Base-by-base conservation (phyloP, 2,888 invertebrate genomes). In the Ormyrus pomaceus region DNA sequence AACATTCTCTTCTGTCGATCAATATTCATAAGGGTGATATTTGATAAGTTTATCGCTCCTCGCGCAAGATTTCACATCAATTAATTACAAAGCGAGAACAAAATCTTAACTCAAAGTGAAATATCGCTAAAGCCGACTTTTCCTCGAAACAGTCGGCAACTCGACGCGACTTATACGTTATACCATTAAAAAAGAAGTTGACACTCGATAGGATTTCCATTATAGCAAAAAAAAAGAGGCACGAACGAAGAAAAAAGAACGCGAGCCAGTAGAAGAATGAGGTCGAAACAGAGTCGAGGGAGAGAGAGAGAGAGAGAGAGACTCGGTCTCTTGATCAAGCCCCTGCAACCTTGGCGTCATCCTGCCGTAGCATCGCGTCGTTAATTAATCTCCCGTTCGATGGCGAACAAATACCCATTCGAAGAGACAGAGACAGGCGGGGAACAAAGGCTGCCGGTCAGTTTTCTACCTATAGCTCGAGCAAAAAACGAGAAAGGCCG, bases 161-260 rank as follows among this genome's bases (percentile, higher is more conserved):
- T 34, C 48, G 53, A 53, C 51, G 13, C 51, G 50, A 6, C 61
- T 48, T 55, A 73, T 68, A 68, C 55, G 55, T 78, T 72, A 78
- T 58, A 50, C 66, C 64, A 56, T 77, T 71, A 64, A 65, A 73
- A 51, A 11, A 45, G 59, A 59, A 34, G 34, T 34, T 34, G 34
- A 34, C 34, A 34, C 34, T 34, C 34, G 4, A 34, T 34, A 34
- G 34, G 34, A 34, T 34, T 34, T 34, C 34, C 34, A 34, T 34
- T 34, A 34, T 34, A 34, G 34, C 34, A 34, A 87, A 87, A 87
- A 87, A 88, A 87, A 86, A 84, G 86, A 87, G 86, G 87, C 11
- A 61, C 13, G 45, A 55, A 10, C 11, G 46, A 59, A 19, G 64
- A 51, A 13, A 10, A 51, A 66, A 50, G 50, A 65, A 34, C 62